phyloP scores from a whole-genome alignment of 2,113 vertebrate species.

The Pelecanus crispus region DNA sequence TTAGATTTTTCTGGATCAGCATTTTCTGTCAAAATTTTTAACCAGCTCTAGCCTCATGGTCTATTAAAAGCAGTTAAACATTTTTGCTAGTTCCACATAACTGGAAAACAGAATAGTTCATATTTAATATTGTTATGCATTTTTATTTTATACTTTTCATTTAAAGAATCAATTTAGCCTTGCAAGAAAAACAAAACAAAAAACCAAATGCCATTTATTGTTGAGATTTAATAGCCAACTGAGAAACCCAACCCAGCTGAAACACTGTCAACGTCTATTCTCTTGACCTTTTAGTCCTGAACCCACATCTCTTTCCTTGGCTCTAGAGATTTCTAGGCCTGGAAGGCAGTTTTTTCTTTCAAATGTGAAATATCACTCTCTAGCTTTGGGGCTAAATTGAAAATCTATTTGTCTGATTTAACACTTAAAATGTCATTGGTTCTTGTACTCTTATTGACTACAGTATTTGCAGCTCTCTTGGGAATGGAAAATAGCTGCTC shows the following conservation, averaged over 20 bases:
- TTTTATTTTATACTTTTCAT: neutral
- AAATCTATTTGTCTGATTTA: slow-evolving; percentile 19
- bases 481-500: neutral
- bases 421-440: neutral
- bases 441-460: slow-evolving; percentile 7
- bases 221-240: neutral
- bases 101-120: neutral
- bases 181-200: neutral
- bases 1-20: neutral
- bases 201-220: neutral
- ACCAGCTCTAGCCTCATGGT: neutral
- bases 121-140: neutral
- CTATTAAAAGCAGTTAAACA: neutral
- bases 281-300: neutral
- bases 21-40: neutral
- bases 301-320: neutral
- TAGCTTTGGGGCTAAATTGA: neutral
- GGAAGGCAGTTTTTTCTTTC: neutral
- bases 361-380: neutral
- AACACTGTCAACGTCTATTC: neutral
- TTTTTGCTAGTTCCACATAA: neutral
- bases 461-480: neutral
- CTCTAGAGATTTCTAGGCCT: neutral
- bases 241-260: neutral
- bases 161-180: neutral